A percentile compares a stretch with the other conserved stretches of the same genome.
Evolutionary conservation across 2,113 vertebrate species (phyloP).

Genomic region (Rhineura floridana): DNA sequence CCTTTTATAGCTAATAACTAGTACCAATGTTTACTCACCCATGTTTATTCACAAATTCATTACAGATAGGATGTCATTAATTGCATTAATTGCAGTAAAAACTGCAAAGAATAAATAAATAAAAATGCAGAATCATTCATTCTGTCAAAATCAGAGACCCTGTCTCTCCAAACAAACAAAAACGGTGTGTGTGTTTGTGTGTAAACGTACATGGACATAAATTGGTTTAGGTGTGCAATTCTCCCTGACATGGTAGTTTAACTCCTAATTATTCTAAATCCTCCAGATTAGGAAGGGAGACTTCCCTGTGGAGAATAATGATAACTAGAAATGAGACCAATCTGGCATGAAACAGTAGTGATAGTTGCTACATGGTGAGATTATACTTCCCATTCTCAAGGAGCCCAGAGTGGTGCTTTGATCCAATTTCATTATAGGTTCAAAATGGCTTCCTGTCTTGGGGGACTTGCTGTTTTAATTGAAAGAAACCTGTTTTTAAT

Average conservation of each 20-base stretch:
- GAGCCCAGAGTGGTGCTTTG: background rate
- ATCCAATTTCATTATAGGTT: background rate
- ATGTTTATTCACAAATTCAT: background rate
- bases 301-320: background rate
- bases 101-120: background rate
- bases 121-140: conserved; percentile 36
- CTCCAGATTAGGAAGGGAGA: background rate
- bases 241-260: conserved; percentile 11
- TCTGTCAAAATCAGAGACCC: conserved; percentile 35
- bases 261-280: background rate
- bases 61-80: background rate
- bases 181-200: background rate
- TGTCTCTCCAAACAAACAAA: conserved; percentile 41
- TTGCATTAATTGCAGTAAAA: background rate
- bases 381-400: background rate
- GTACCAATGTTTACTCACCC: background rate
- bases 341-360: background rate
- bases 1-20: background rate
- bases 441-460: conserved; percentile 23
- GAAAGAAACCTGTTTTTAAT: conserved; percentile 17
- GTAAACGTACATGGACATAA: background rate
- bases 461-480: background rate
- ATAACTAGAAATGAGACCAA: background rate
- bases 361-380: background rate
- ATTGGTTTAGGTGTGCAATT: conserved; percentile 36